Conservation (phyloP, 2,113 vertebrate species). For the Ceratotherium simum region DNA sequence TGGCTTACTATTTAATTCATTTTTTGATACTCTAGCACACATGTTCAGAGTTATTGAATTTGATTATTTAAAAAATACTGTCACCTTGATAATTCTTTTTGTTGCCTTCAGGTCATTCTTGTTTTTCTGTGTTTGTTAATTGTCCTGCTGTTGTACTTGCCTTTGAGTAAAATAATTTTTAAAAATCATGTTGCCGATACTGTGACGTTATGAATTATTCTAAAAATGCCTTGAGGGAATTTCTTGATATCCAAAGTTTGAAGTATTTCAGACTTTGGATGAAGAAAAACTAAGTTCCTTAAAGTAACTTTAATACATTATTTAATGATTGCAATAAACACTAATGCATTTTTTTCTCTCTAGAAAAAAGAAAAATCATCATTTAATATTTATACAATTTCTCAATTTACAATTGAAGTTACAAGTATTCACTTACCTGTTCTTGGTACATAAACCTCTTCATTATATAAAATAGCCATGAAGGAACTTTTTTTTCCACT, state of each 20-base stretch:
- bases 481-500: not conserved
- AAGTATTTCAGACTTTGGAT: conserved; percentile 47
- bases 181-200: conserved; percentile 28
- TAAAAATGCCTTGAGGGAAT: conserved; percentile 69
- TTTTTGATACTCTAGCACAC: not conserved
- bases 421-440: conserved; percentile 76
- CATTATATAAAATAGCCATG: not conserved
- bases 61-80: not conserved
- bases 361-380: conserved; percentile 65
- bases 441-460: conserved; percentile 49
- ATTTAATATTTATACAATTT: conserved; percentile 80
- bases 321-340: conserved; percentile 76
- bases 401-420: conserved; percentile 80
- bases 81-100: not conserved
- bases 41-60: not conserved
- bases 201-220: conserved; percentile 41
- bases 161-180: not conserved
- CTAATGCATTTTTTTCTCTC: conserved; percentile 52
- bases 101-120: not conserved
- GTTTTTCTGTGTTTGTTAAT: conserved; percentile 52
- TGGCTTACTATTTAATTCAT: not conserved
- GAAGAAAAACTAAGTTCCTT: conserved; percentile 68
- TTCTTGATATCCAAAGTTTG: conserved; percentile 36
- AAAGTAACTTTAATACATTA: conserved; percentile 84
- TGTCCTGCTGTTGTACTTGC: not conserved